Conservation (phyloP, 2,888 invertebrate species). For the Magallana nippona region DNA sequence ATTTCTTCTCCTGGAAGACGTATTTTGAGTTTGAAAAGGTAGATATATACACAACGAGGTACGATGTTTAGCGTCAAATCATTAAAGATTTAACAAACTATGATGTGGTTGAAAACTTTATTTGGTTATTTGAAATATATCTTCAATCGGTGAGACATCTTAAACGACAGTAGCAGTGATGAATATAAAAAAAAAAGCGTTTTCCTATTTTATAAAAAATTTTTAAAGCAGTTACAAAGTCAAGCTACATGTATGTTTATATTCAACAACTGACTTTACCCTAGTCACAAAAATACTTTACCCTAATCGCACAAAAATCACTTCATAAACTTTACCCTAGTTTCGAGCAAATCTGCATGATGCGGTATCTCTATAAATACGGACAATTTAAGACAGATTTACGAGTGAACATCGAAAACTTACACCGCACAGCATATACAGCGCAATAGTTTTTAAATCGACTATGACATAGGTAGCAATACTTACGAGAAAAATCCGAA, state of each 20-base stretch:
- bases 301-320: background rate
- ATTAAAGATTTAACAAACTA: background rate
- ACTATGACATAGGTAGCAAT: background rate
- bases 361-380: background rate
- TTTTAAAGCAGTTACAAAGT: conserved; percentile 1
- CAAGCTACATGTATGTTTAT: background rate
- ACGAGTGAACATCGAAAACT: background rate
- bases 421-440: background rate
- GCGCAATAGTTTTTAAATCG: background rate
- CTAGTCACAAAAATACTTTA: background rate
- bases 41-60: too few relatives aligned
- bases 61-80: too few relatives aligned
- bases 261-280: background rate
- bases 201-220: background rate
- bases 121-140: background rate
- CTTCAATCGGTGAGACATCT: background rate
- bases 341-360: background rate
- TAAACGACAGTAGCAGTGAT: background rate
- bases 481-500: background rate
- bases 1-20: too few relatives aligned
- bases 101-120: background rate
- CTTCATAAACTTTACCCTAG: background rate
- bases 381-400: background rate
- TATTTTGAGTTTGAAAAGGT: too few relatives aligned
- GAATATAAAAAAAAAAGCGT: background rate